These are phyloP conservation scores for Synergus gifuensis DNA, from an alignment of 2,888 invertebrate genomes.

Conservation along the genomic window DNA sequence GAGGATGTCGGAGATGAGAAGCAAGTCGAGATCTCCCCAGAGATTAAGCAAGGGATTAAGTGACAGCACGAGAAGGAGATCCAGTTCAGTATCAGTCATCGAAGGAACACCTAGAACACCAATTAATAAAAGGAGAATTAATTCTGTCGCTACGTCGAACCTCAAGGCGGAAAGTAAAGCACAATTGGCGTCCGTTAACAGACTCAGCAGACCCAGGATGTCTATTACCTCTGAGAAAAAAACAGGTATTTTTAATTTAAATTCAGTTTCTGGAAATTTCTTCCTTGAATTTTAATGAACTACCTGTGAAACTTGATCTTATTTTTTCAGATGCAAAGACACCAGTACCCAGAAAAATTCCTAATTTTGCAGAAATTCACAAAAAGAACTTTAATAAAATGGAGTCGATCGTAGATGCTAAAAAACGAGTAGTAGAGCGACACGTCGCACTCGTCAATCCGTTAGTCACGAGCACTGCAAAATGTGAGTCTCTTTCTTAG, in stretches of 20 bases:
- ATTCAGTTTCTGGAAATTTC: neutral
- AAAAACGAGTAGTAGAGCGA: constrained; percentile 64
- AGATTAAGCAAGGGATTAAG: constrained; percentile 23
- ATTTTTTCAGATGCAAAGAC: constrained; percentile 60
- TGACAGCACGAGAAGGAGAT: constrained; percentile 2
- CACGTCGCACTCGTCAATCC: constrained; percentile 61
- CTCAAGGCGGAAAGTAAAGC: constrained; percentile 58
- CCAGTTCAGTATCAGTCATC: constrained; percentile 25
- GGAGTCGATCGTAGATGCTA: constrained; percentile 83
- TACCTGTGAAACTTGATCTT: neutral
- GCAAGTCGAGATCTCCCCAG: constrained; percentile 36
- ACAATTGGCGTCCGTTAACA: constrained; percentile 73
- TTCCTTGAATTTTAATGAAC: neutral
- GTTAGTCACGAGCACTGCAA: constrained; percentile 48
- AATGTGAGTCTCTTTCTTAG: constrained; percentile 43
- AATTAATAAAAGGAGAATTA: constrained; percentile 51
- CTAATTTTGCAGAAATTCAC: constrained; percentile 85
- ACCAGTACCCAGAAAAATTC: constrained; percentile 79
- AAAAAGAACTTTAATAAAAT: constrained; percentile 83
- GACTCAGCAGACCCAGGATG: constrained; percentile 76
- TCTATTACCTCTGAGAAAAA: constrained; percentile 55
- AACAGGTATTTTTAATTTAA: constrained; percentile 51
- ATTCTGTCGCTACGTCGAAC: neutral
- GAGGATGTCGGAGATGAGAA: constrained; percentile 33
- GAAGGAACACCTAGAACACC: constrained; percentile 39